Base-by-base conservation (phyloP, 2,797 vertebrate genomes). In the Poliocrania exsul region DNA sequence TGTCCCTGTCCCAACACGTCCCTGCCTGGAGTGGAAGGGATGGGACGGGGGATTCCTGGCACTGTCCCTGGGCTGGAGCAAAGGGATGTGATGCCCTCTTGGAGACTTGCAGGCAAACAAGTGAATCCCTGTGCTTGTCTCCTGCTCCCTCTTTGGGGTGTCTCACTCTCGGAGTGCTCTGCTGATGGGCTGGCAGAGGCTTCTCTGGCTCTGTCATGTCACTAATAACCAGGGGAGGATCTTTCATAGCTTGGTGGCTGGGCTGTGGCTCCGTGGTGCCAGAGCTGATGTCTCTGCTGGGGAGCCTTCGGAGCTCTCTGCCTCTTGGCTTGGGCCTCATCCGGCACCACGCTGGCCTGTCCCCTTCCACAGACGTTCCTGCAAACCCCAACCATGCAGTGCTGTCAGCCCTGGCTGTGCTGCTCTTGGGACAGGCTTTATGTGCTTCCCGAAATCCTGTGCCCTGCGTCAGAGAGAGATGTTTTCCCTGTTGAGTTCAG, bases 401-500 rank as follows among this genome's bases (percentile, higher is more conserved):
- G 62, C 84, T 71, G 80, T 33, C 44, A 26, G 72, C 82, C 72
- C 6, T 3, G 66, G 33, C 64, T 6, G 1, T 2, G 11, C 58
- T 72, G 44, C 49, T 67, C 6, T 42, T 1, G 3, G 81, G 65
- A 21, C 57, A 38, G 58, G 50, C 33, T 72, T 57, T 47, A 1
- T 9, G 64, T 71, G 47, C 64, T 31, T 58, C 69, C 83, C 25
- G 0, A 13, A 37, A 60, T 33, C 40, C 66, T 26, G n/a, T 2
- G 0, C 17, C 50, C 21, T 5, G 23, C 1, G 0, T 40, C 65
- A 0, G 0, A 75, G 54, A 50, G 78, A 65, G 33, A 10, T 4
- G 0, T 62, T 77, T 56, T 73, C n/a, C 65, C 29, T 0, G 0
- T 5, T 20, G 40, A n/a, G 20, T 66, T 86, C n/a, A 2, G 13